These are phyloP conservation scores for Exaiptasia diaphana DNA, from an alignment of 64 coral and sea anemone genomes.

Conservation along the genomic window DNA sequence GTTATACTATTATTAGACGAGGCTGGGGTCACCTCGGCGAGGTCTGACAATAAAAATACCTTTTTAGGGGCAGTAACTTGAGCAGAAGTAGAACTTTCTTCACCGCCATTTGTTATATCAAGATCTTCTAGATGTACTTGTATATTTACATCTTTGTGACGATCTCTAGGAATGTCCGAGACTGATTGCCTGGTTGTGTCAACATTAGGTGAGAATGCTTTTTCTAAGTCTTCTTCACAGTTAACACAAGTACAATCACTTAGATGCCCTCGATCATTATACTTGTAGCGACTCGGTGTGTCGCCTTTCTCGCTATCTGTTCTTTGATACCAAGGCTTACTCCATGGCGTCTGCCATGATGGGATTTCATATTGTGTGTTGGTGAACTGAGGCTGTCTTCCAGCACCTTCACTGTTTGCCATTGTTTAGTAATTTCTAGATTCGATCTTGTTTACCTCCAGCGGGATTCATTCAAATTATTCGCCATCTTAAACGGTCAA, in stretches of 20 bases:
- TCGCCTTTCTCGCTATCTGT: slow-evolving; percentile 22
- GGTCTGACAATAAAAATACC: slow-evolving; percentile 47
- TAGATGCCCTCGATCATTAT: slow-evolving; percentile 62
- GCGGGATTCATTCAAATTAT: too few relatives aligned
- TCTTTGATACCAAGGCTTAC: slow-evolving; percentile 85
- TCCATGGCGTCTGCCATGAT: slow-evolving; percentile 86
- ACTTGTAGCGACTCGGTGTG: slow-evolving; percentile 27
- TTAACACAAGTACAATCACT: slow-evolving; percentile 63
- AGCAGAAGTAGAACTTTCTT: not conserved
- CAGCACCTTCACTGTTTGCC: slow-evolving; percentile 45
- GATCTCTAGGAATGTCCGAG: slow-evolving; percentile 6
- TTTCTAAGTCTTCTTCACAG: slow-evolving; percentile 77
- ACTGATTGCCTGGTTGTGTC: slow-evolving; percentile 17
- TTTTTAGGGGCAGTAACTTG: not conserved
- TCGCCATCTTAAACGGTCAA: too few relatives aligned
- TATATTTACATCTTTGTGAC: not conserved
- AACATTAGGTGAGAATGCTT: slow-evolving; percentile 26
- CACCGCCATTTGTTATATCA: not conserved
- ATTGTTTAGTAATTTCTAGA: too few relatives aligned
- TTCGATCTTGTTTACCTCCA: too few relatives aligned
- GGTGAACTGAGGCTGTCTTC: slow-evolving; percentile 72
- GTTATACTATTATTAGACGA: not conserved
- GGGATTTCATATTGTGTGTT: slow-evolving; percentile 82
- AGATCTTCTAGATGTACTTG: not conserved
- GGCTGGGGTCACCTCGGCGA: slow-evolving; percentile 37